These are phyloP conservation scores for Parapsyche elsis DNA, from an alignment of 1,140 invertebrate species.

Conservation along the genomic window DNA sequence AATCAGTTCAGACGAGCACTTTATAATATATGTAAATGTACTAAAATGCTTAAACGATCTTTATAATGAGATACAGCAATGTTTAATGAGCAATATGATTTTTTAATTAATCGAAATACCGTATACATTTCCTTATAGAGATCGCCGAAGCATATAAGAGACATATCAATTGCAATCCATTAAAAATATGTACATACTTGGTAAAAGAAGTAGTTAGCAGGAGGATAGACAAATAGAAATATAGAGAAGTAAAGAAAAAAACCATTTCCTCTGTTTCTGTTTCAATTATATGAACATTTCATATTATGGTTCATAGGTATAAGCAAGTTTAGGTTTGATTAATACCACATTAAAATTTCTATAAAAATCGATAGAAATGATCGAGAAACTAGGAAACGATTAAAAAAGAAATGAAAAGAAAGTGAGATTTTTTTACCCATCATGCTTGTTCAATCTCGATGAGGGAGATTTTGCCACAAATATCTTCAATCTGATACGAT, in stretches of 20 bases:
- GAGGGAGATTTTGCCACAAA: slow-evolving; percentile 54
- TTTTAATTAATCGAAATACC: too few relatives aligned
- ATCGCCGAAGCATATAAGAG: background rate
- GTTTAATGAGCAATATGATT: background rate
- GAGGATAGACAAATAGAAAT: slow-evolving; percentile 30
- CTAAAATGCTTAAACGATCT: background rate
- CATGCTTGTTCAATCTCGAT: slow-evolving; percentile 56
- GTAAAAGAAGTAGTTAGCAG: slow-evolving; percentile 46
- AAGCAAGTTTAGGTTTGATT: background rate
- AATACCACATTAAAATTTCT: background rate
- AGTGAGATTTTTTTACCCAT: slow-evolving; percentile 51
- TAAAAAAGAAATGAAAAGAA: slow-evolving; percentile 36
- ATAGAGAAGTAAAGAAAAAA: slow-evolving; percentile 32
- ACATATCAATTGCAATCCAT: background rate
- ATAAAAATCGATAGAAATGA: background rate
- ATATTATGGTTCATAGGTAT: background rate
- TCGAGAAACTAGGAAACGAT: background rate
- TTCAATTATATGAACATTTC: background rate
- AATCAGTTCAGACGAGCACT: too few relatives aligned
- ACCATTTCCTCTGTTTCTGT: slow-evolving; percentile 21
- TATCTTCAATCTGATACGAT: slow-evolving; percentile 50
- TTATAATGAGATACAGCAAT: background rate
- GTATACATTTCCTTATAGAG: too few relatives aligned
- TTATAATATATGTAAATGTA: slow-evolving; percentile 13
- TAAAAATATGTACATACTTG: slow-evolving; percentile 50